phyloP scores from a whole-genome alignment of 2,888 invertebrate genomes.

The Schizaphis graminum region DNA sequence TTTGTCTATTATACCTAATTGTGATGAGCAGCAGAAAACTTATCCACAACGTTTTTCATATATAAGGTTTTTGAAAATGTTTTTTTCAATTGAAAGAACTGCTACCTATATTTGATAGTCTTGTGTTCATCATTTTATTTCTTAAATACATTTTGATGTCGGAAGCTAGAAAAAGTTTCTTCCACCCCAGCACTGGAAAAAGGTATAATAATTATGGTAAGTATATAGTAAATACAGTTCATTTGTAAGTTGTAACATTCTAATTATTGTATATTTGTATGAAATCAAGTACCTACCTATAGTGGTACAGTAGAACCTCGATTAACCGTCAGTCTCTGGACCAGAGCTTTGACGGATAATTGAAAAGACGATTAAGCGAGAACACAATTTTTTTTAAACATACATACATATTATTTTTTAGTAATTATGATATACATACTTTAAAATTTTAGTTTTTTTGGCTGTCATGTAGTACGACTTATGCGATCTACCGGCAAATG shows the following conservation, averaged over 20 bases:
- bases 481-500: too few relatives aligned
- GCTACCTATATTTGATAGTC: slow-evolving; percentile 7
- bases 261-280: slow-evolving; percentile 34
- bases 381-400: too few relatives aligned
- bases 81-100: neutral
- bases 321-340: too few relatives aligned
- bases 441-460: too few relatives aligned
- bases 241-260: slow-evolving; percentile 18
- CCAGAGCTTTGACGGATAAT: too few relatives aligned
- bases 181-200: slow-evolving; percentile 17
- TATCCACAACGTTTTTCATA: neutral
- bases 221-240: neutral
- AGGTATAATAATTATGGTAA: neutral
- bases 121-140: slow-evolving; percentile 13
- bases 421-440: too few relatives aligned
- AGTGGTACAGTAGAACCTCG: too few relatives aligned
- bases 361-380: too few relatives aligned
- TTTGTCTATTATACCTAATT: neutral
- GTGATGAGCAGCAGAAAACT: slow-evolving; percentile 29
- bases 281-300: neutral
- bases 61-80: slow-evolving; percentile 3
- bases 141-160: slow-evolving; percentile 27
- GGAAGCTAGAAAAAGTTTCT: slow-evolving; percentile 7
- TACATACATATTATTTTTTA: too few relatives aligned
- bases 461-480: too few relatives aligned